Base-by-base conservation (phyloP, 2,888 invertebrate genomes). In the Pardosa pseudoannulata region DNA sequence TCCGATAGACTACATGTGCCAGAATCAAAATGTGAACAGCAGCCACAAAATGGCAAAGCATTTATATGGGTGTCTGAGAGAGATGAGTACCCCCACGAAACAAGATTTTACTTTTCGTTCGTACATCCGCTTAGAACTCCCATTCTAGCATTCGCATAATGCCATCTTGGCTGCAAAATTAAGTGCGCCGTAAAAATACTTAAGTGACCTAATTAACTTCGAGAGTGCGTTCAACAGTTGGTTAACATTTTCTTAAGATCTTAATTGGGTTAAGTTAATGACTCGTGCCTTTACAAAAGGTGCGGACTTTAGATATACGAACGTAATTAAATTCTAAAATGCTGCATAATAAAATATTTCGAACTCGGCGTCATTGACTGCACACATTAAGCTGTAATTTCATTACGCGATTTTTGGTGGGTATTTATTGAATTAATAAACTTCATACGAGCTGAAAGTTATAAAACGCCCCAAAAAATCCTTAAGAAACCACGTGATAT, bases 121-220 rank as follows among this genome's bases (percentile, higher is more conserved):
- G 5, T 9, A 36, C 5, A 36, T 36, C 6, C 36, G 5, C 36
- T 9, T 9, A 5, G 9, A 36, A 9, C 46, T 16, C 46, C 16
- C 46, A 46, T 46, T 46, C 16, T 16, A 5, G 23, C 23, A 19
- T 5, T 16, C 23, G 56, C 56, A 56, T 56, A 23, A 56, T 56
- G 5, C 1, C 19, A 23, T 6, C 19, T 56, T 23, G 56, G 19
- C 56, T 3, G 56, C 16, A 56, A 56, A 56, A 56, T 56, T 56
- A 56, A 56, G 56, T 56, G 56, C 56, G 56, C 23, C 56, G 19
- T 56, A 56, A 56, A 56, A 56, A 56, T 56, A 6, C 56, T 56
- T 56, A 56, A 56, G 56, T 56, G 56, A 56, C 56, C 56, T 56
- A 56, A 56, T 56, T 56, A 56, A 23, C 23, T 23, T 2, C 19